Evolutionary conservation across 2,113 vertebrate species (phyloP), one percentile per base, ranked within the genome.

Genomic region (Pterophyllum scalare): DNA sequence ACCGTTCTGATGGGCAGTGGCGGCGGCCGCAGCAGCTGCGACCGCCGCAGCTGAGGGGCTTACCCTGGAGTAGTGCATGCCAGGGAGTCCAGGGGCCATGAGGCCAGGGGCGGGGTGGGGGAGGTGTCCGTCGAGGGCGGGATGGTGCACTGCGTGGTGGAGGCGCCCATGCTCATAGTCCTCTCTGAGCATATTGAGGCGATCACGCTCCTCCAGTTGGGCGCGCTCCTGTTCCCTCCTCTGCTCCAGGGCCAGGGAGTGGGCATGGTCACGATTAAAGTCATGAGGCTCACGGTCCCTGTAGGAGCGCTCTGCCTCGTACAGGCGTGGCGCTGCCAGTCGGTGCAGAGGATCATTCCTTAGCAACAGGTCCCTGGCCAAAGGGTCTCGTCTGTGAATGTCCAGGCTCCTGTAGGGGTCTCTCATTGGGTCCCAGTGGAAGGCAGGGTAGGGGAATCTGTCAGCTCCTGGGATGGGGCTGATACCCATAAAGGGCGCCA

Each of bases 361-460:
- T 43, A 99, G 94, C 92, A 99, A 93, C 78, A 99, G 96, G 91
- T 99, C 98, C 84, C 96, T 88, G 38, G 94, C 88, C 88, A 96
- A 89, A 20, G 95, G 96, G 87, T 96, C 96, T 87, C 96, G 90
- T 17, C 96, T 93, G 88, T 98, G 98, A 78, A 99, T 96, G 90
- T 99, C 98, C 46, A 99, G 95, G 54, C 97, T 97, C 87, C 98
- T 94, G 95, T 98, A 99, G 1, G 97, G 98, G 85, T 99, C 98
- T 93, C 98, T 94, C 94, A 99, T 97, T 9, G 97, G 98, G 95
- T 99, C 98, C 98, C 98, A 99, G 92, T 98, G 98, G 94, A 99
- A 98, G 77, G 98, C 95, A 5, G 98, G 98, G 88, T 99, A 99
- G 1, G 98, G 97, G 80, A 99, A 98, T 67, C 98, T 96, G 92